Conservation (phyloP, 2,113 vertebrate species). For the Pterophyllum scalare region DNA sequence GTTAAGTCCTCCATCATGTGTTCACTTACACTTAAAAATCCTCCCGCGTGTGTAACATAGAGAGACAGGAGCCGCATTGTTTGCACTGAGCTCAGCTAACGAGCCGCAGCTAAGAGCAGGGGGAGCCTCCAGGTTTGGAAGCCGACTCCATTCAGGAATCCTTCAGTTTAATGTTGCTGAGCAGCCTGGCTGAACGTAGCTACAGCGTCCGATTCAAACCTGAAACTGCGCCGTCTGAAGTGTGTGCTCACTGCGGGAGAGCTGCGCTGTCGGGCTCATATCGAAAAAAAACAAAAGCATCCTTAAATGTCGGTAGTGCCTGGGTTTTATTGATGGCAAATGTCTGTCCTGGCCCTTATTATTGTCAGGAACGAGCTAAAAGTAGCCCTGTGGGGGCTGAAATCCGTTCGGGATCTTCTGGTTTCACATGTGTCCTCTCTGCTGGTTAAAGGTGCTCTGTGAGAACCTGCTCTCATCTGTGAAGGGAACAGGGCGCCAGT, state of each 20-base stretch:
- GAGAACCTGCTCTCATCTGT: too few relatives aligned
- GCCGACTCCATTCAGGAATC: neutral
- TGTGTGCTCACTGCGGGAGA: neutral
- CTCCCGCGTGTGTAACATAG: neutral
- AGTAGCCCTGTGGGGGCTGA: too few relatives aligned
- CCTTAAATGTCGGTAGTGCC: neutral
- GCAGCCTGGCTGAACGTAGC: neutral
- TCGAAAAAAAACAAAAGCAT: too few relatives aligned
- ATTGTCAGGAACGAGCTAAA: too few relatives aligned
- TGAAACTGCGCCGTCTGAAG: neutral
- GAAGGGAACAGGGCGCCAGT: too few relatives aligned
- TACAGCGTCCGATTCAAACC: neutral
- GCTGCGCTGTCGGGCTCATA: neutral
- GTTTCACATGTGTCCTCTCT: too few relatives aligned
- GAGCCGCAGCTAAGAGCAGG: neutral
- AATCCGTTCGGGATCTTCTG: too few relatives aligned
- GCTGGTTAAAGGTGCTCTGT: too few relatives aligned
- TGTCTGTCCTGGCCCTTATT: too few relatives aligned
- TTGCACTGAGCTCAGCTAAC: conserved; percentile 10
- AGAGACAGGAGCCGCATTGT: neutral
- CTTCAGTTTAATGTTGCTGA: neutral
- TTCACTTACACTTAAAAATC: neutral
- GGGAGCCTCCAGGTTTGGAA: neutral
- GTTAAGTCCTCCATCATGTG: accelerated
- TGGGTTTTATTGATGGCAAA: neutral